A percentile compares a stretch with the other conserved stretches of the same genome.
phyloP scores from a whole-genome alignment of 2,888 invertebrate genomes.

The Caenorhabditis japonica region DNA sequence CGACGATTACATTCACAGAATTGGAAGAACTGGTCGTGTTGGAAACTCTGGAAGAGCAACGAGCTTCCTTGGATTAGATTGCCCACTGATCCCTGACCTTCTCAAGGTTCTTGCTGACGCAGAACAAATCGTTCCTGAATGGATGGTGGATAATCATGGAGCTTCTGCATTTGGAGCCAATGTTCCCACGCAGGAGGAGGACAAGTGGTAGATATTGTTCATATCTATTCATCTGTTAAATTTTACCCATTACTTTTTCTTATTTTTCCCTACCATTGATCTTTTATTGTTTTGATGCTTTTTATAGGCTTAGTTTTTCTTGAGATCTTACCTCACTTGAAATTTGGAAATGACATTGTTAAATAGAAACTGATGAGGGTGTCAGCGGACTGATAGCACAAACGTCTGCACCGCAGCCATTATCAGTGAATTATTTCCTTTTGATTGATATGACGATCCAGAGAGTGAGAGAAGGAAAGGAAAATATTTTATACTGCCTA shows the following conservation, averaged over 20 bases:
- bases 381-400: not conserved
- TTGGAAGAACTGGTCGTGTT: slow-evolving; percentile 80
- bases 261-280: not conserved
- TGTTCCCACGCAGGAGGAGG: slow-evolving; percentile 10
- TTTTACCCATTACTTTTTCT: slow-evolving; percentile 4
- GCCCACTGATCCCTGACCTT: slow-evolving; percentile 79
- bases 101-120: slow-evolving; percentile 37
- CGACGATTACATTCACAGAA: slow-evolving; percentile 80
- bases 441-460: slow-evolving; percentile 20
- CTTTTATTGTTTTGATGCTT: not conserved
- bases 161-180: slow-evolving; percentile 8
- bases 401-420: slow-evolving; percentile 11
- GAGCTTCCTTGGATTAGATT: slow-evolving; percentile 83
- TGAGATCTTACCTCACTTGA: not conserved
- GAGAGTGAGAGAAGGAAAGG: not conserved
- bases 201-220: slow-evolving; percentile 16
- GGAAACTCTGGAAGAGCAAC: slow-evolving; percentile 79
- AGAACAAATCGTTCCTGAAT: slow-evolving; percentile 43
- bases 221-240: slow-evolving; percentile 3
- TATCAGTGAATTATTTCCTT: slow-evolving; percentile 28
- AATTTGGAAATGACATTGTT: slow-evolving; percentile 8
- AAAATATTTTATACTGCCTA: slow-evolving; percentile 5
- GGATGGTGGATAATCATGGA: slow-evolving; percentile 22
- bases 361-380: slow-evolving; percentile 11
- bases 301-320: not conserved